Percentiles rank a stretch among this genome's conserved stretches.
phyloP scores from a whole-genome alignment of 2,888 invertebrate species.

The Ophion obscuratus region DNA sequence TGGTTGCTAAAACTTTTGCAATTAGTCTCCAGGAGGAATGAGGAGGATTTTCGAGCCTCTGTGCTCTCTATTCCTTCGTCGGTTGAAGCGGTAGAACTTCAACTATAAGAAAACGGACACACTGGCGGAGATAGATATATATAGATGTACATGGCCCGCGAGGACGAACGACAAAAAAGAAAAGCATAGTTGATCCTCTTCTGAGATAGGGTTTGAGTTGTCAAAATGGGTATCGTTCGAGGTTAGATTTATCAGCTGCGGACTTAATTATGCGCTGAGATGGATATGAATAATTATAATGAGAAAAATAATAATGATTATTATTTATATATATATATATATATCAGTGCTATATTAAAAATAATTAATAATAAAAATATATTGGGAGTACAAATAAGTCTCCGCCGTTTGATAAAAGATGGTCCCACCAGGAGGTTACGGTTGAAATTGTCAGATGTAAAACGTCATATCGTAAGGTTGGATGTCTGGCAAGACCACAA shows the following conservation, averaged over 20 bases:
- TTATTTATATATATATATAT: too few relatives aligned
- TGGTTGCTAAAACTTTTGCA: conserved; percentile 67
- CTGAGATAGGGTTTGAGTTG: conserved; percentile 34
- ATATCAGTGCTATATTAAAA: too few relatives aligned
- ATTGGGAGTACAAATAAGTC: too few relatives aligned
- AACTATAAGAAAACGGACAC: conserved; percentile 63
- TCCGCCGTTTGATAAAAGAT: too few relatives aligned
- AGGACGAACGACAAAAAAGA: not conserved
- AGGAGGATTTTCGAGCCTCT: conserved; percentile 25
- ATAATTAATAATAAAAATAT: too few relatives aligned
- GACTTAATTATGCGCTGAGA: conserved; percentile 29
- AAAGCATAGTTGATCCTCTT: conserved; percentile 35
- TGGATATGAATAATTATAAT: conserved; percentile 25
- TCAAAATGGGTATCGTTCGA: conserved; percentile 11
- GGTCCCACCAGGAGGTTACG: too few relatives aligned
- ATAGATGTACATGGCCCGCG: not conserved
- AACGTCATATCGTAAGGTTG: too few relatives aligned
- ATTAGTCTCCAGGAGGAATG: conserved; percentile 54
- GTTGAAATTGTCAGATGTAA: too few relatives aligned
- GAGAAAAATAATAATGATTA: too few relatives aligned
- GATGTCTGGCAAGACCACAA: too few relatives aligned
- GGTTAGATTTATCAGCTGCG: conserved; percentile 25
- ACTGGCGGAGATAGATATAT: conserved; percentile 21
- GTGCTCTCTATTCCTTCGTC: conserved; percentile 50
- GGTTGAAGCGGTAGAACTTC: conserved; percentile 57